Base-by-base conservation (phyloP, 2,113 vertebrate genomes). In the Podocnemis expansa region DNA sequence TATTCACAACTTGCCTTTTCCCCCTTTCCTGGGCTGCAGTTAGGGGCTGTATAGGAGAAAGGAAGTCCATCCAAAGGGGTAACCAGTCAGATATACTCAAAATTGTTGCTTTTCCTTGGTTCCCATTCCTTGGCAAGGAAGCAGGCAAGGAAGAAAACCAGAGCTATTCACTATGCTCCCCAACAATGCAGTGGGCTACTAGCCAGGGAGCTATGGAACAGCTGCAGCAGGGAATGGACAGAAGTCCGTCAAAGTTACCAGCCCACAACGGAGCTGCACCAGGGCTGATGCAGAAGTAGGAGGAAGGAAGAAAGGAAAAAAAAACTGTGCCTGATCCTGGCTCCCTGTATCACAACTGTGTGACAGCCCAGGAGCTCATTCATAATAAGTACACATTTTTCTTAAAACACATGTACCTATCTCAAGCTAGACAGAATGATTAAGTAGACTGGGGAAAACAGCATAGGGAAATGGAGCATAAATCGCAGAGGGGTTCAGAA, bases 391-490 rank as follows among this genome's bases (percentile, higher is more conserved):
- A 51, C n/a, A 70, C 8, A 2, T 49, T 25, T 60, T 79, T 8
- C 22, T 22, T 25, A 73, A 73, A 47, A 45, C 75, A 76, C 24
- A 0, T 0, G 0, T 89, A n/a, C 43, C 75, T 14, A 38, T 4
- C 2, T 94, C 58, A 76, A 79, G 16, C 55, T 38, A 80, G 34
- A 83, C 5, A 41, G 55, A 94, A 87, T 2, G 1, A 0, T 27
- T 60, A 63, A 67, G 81, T 0, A 43, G 49, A 24, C 38, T 3
- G 31, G 49, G 2, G 17, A 58, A 76, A 67, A 79, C 41, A 34
- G 12, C 2, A 1, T 0, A 31, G 0, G 12, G n/a, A 52, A 27
- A 51, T 12, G 6, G 4, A 78, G 63, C 0, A 49, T 0, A 31
- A n/a, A 76, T 51, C 55, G 3, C 12, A 89, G 47, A 81, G 8